Conservation (phyloP, 92 coral and sea anemone species). For the Phenganax stokvisi region DNA sequence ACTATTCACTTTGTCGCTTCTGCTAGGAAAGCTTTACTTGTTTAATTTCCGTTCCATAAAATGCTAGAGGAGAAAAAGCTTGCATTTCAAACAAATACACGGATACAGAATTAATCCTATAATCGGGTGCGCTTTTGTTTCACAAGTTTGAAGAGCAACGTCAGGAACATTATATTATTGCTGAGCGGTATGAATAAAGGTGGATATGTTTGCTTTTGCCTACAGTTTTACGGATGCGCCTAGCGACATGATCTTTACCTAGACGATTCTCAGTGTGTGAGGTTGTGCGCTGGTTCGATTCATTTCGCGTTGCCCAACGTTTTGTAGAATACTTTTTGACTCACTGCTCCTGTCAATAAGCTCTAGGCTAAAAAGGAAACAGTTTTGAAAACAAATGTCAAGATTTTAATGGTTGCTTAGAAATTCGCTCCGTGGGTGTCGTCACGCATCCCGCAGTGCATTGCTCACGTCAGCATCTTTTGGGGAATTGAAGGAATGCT, state of each 20-base stretch:
- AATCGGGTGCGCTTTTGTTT: slow-evolving; percentile 19
- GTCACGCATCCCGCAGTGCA: slow-evolving; percentile 34
- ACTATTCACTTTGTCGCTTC: not conserved
- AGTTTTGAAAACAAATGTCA: slow-evolving; percentile 27
- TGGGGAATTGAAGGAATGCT: slow-evolving; percentile 1
- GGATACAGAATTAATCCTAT: slow-evolving; percentile 25
- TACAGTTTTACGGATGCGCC: slow-evolving; percentile 15
- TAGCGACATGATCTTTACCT: slow-evolving; percentile 17
- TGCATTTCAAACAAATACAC: slow-evolving; percentile 9
- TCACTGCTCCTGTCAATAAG: not conserved
- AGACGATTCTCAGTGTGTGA: slow-evolving; percentile 1
- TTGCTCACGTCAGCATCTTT: slow-evolving; percentile 8
- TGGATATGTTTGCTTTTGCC: slow-evolving; percentile 26
- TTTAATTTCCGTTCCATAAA: slow-evolving; percentile 19
- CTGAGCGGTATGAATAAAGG: slow-evolving; percentile 7
- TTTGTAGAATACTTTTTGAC: not conserved
- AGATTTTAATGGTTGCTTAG: slow-evolving; percentile 30
- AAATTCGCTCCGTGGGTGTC: slow-evolving; percentile 7
- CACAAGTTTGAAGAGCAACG: slow-evolving; percentile 17
- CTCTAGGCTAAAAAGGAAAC: slow-evolving; percentile 7
- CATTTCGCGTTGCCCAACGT: not conserved
- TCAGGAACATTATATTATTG: slow-evolving; percentile 12
- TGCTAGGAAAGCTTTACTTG: not conserved
- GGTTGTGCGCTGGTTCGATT: not conserved
- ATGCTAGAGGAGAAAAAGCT: slow-evolving; percentile 8